Evolutionary conservation across 2,888 invertebrate species (phyloP).

Genomic region (Abrostola tripartita): DNA sequence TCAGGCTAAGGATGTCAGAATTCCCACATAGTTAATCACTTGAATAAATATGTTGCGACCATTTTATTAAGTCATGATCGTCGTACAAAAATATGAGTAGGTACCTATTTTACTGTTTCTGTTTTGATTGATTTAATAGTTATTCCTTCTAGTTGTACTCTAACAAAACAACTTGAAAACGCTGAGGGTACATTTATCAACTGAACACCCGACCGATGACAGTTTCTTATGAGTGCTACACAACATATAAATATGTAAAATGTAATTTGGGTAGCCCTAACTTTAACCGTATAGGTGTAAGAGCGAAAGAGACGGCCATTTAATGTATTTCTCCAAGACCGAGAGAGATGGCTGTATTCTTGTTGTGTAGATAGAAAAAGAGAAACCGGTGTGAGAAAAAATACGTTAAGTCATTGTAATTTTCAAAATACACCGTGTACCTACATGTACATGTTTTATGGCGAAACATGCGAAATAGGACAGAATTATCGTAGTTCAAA

Average conservation of each 20-base stretch:
- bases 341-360: conserved; percentile 60
- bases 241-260: conserved; percentile 15
- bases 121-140: conserved; percentile 12
- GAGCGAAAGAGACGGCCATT: conserved; percentile 58
- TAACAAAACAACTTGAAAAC: conserved; percentile 13
- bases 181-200: conserved; percentile 5
- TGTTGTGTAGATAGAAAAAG: conserved; percentile 58
- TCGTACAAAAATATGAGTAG: not conserved
- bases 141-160: not conserved
- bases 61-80: conserved; percentile 10
- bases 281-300: conserved; percentile 52
- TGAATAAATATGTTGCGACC: conserved; percentile 19
- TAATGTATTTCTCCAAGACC: conserved; percentile 33
- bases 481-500: conserved; percentile 2
- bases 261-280: conserved; percentile 52
- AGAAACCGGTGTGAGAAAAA: conserved; percentile 62
- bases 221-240: conserved; percentile 8
- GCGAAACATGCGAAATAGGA: conserved; percentile 6
- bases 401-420: conserved; percentile 48
- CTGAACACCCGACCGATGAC: conserved; percentile 11
- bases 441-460: conserved; percentile 24
- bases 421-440: conserved; percentile 48
- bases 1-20: conserved; percentile 63
- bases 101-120: not conserved
- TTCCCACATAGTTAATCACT: conserved; percentile 16